These are phyloP conservation scores for Galaxea fascicularis DNA, from an alignment of 92 coral and sea anemone species.

Conservation along the genomic window DNA sequence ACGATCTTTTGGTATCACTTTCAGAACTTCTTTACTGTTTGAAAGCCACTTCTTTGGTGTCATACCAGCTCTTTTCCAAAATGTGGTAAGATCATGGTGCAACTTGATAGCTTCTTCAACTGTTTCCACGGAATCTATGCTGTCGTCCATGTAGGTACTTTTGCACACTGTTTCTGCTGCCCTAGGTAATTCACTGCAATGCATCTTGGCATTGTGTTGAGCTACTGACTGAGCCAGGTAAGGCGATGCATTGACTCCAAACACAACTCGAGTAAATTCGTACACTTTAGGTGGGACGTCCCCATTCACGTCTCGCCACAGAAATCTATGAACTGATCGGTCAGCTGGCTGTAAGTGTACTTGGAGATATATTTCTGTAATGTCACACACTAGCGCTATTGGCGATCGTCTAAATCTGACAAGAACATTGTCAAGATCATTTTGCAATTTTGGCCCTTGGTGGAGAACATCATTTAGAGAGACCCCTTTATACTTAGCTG, in stretches of 20 bases:
- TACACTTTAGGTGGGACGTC: constrained; percentile 3
- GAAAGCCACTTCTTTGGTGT: constrained; percentile 24
- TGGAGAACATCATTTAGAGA: constrained; percentile 57
- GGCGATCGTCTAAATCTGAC: not conserved
- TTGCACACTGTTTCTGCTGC: constrained; percentile 39
- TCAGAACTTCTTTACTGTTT: constrained; percentile 11
- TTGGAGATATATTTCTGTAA: not conserved
- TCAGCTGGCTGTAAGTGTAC: constrained; percentile 3
- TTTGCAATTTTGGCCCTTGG: constrained; percentile 57
- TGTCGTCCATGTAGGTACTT: constrained; percentile 50
- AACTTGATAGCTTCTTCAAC: constrained; percentile 21
- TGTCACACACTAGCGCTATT: not conserved
- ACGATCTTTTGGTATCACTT: not conserved
- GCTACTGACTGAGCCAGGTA: constrained; percentile 46
- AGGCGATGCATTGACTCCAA: too few species aligned
- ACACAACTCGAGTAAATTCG: constrained; percentile 9
- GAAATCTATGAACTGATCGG: not conserved
- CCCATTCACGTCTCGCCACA: constrained; percentile 11
- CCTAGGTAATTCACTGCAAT: constrained; percentile 22
- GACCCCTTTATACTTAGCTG: constrained; percentile 26
- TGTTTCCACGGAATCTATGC: constrained; percentile 21
- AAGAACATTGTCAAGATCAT: constrained; percentile 26
- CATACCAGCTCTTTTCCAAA: constrained; percentile 19
- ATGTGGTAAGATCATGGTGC: constrained; percentile 6
- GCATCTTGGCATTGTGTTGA: constrained; percentile 37